Conservation (phyloP, 1,140 invertebrate genomes). For the Luehdorfia chinensis region DNA sequence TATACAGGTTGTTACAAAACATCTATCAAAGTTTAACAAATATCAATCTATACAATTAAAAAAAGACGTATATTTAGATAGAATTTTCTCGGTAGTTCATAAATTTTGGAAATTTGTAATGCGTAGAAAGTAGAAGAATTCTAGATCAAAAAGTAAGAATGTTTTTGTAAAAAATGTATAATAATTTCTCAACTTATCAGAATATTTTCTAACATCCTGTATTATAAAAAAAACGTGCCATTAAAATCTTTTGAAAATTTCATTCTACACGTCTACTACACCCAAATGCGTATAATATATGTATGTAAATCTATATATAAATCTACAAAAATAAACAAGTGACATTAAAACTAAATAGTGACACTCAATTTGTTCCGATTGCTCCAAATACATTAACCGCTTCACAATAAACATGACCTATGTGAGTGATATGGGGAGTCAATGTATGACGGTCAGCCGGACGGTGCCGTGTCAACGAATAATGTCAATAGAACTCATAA, state of each 20-base stretch:
- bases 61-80: too few species aligned
- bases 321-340: conserved; percentile 53
- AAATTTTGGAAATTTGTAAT: too few species aligned
- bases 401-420: neutral
- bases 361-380: conserved; percentile 23
- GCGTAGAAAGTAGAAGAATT: too few species aligned
- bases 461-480: conserved; percentile 25
- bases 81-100: too few species aligned
- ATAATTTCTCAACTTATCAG: too few species aligned
- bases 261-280: conserved; percentile 34
- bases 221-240: conserved; percentile 12
- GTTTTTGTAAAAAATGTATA: too few species aligned
- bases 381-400: conserved; percentile 9
- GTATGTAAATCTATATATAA: conserved; percentile 38
- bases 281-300: conserved; percentile 40
- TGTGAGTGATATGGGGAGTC: neutral
- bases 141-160: too few species aligned
- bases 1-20: conserved; percentile 10
- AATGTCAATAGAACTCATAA: conserved; percentile 55
- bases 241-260: conserved; percentile 15
- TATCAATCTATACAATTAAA: too few species aligned
- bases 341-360: conserved; percentile 25
- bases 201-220: conserved; percentile 12
- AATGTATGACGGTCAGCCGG: conserved; percentile 16
- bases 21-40: neutral